Conservation (phyloP, 2,113 vertebrate genomes). For the Malaclemys terrapin region DNA sequence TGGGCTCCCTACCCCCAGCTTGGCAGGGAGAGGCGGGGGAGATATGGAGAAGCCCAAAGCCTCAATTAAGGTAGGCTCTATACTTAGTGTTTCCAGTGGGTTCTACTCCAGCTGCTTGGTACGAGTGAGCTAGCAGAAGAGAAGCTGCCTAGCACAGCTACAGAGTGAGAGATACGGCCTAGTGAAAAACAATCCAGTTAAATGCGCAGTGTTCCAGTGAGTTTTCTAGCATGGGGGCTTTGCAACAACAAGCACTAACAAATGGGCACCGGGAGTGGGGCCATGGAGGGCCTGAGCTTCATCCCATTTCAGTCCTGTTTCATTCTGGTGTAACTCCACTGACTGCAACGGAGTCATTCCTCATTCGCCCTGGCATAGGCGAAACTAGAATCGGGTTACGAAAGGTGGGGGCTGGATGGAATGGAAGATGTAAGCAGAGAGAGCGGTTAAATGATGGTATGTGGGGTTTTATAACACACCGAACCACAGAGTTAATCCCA, state of each 20-base stretch:
- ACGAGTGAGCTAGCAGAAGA: not conserved
- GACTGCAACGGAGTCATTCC: not conserved
- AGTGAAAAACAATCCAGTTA: not conserved
- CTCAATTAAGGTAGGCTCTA: not conserved
- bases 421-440: not conserved
- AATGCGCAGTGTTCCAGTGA: not conserved
- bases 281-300: not conserved
- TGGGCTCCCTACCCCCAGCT: not conserved
- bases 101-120: not conserved
- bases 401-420: not conserved
- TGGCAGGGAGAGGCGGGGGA: not conserved
- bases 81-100: not conserved
- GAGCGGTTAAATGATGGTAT: not conserved
- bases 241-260: not conserved
- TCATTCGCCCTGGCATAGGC: not conserved
- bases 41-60: not conserved
- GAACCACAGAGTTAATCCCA: not conserved
- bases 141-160: not conserved
- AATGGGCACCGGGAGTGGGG: not conserved
- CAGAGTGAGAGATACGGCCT: not conserved
- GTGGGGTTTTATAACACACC: not conserved
- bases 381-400: not conserved
- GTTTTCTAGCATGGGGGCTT: not conserved
- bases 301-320: not conserved
- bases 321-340: not conserved